phyloP scores from a whole-genome alignment of 2,888 invertebrate species.

The Nemurella pictetii region DNA sequence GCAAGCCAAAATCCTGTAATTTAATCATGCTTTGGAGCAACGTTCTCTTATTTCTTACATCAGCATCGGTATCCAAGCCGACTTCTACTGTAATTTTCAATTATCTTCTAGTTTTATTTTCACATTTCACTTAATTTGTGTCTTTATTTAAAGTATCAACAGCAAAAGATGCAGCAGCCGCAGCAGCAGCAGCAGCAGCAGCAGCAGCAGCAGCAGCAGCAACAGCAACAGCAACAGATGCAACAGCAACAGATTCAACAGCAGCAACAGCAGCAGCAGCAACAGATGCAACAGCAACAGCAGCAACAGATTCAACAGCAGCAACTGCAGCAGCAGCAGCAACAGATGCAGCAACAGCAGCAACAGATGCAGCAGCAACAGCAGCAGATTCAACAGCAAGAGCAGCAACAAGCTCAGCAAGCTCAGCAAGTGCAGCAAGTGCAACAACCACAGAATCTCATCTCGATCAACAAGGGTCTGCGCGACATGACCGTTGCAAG shows the following conservation, averaged over 20 bases:
- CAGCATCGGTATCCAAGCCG: no score
- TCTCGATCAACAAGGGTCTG: constrained; percentile 9
- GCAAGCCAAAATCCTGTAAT: no score
- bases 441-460: not conserved
- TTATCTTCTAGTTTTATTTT: no score
- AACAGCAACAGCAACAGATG: not conserved
- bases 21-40: no score
- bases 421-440: not conserved
- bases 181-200: not conserved
- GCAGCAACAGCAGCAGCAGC: not conserved
- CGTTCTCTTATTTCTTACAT: no score
- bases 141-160: no score
- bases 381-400: not conserved
- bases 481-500: not conserved
- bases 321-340: not conserved
- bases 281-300: constrained; percentile 8
- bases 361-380: not conserved
- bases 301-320: not conserved
- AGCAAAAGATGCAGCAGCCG: no score
- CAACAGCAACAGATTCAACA: not conserved
- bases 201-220: not conserved
- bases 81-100: no score
- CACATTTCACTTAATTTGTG: no score
- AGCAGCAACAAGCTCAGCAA: not conserved
- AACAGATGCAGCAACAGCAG: no score